Evolutionary conservation across 2,113 vertebrate species (phyloP), one percentile per base, ranked within the genome.

Genomic region (Leptodactylus fuscus): DNA sequence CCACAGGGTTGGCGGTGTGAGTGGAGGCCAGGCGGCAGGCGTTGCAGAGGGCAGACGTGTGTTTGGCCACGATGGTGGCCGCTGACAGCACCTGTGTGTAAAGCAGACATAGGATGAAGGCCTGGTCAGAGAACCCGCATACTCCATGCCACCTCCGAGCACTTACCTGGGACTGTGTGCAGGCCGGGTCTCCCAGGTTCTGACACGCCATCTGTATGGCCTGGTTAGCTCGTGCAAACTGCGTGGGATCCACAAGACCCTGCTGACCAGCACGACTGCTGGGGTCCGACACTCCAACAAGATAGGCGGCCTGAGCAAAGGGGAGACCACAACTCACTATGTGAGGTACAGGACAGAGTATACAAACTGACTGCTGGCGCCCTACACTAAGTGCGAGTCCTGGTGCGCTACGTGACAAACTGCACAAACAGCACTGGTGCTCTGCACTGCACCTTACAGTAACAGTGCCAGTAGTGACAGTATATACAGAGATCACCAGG

Each of bases 161-260:
- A 20, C 83, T 90, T 93, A 98, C 98, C 95, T 99, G 97, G 29
- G 97, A 97, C 89, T 99, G 98, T 0, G 97, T 99, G 88, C 97
- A 99, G 73, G 96, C 95, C 5, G 97, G 96, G 83, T 99, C 97
- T 87, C 97, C 95, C 67, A 99, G 89, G 93, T 99, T 99, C 93
- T 98, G 98, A 86, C 98, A 99, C 87, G 98, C 98, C 98, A 99
- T 98, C 90, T 99, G 98, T 89, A 99, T 99, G 6, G 97, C 96
- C 89, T 99, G 98, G 89, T 99, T 99, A 67, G 97, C 98, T 88
- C 97, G 93, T 58, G 97, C 97, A 87, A 99, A 99, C 92, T 99
- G 98, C 38, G 97, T 95, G 2, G 97, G 98, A 78, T 99, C 98
- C 88, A 99, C 97, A 67, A 99, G 91, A 62, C 98, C 97, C 87